Base-by-base conservation (phyloP, 2,113 vertebrate species). In the Carassius carassius region DNA sequence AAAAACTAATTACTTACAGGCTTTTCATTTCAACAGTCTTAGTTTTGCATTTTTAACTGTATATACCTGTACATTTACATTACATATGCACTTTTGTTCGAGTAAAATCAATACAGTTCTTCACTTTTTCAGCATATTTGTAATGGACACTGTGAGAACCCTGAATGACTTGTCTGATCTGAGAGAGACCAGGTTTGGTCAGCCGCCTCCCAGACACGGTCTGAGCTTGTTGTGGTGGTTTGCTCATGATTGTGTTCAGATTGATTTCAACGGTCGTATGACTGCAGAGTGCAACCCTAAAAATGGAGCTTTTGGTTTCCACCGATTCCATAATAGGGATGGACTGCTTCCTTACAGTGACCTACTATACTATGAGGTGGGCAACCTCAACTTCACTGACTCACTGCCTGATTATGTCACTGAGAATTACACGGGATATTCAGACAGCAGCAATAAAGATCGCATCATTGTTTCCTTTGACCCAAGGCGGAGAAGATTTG, bases 211-310 rank as follows among this genome's bases (percentile, higher is more conserved):
- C 3, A 82, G 85, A 77, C 80, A 88, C 29, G 83, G 76, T 4
- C 65, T 84, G 29, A 58, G 23, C 0, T 67, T 86, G 32, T 74
- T 89, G 44, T 84, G n/a, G 81, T 89, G 86, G 88, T 89, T 89
- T 56, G 81, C 73, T 54, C 44, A 58, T n/a, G 7, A 58, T 21
- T 58, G 47, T 47, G 77, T 86, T 21, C 9, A 12, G 3, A 44
- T 87, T 21, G 49, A 85, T 2, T 56, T 79, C 21, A 84, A 85
- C 13, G 14, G 83, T 21, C 70, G 67, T 23, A 78, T 88, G 37
- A 13, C 16, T 3, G 32, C 58, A 62, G 0, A 7, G 32, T 44
- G 11, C 13, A n/a, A 81, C 21, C 85, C 78, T 23, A 2, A n/a
- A 12, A 0, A 60, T 0, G 54, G 63, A 41, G 54, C 16, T 0